These are phyloP conservation scores for Heliconius erato DNA, from an alignment of 2,888 invertebrate genomes.

Conservation along the genomic window DNA sequence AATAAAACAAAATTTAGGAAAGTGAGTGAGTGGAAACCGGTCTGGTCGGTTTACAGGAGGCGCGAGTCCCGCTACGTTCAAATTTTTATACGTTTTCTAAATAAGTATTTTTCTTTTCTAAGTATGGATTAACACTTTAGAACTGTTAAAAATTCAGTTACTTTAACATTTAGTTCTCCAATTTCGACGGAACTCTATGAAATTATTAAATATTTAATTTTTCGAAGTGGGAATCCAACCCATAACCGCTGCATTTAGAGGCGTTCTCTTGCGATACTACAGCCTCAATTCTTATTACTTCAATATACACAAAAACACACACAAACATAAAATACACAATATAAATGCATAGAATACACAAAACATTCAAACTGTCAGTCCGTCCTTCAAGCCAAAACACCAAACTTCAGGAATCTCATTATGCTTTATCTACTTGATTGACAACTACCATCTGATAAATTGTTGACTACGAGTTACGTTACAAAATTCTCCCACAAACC, in stretches of 20 bases:
- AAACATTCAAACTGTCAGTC: conserved; percentile 38
- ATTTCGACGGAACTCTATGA: background rate
- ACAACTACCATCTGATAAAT: conserved; percentile 41
- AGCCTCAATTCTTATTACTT: too few relatives aligned
- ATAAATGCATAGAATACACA: background rate
- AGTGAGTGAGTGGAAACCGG: too few relatives aligned
- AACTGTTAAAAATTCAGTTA: too few relatives aligned
- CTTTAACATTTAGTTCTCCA: background rate
- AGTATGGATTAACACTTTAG: too few relatives aligned
- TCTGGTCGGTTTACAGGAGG: too few relatives aligned
- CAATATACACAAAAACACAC: background rate
- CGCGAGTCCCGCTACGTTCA: too few relatives aligned
- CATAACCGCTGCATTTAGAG: too few relatives aligned
- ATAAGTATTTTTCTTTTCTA: too few relatives aligned
- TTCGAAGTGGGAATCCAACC: too few relatives aligned
- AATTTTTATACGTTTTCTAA: too few relatives aligned
- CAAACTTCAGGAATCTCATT: conserved; percentile 47
- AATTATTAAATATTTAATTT: background rate
- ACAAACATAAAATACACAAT: background rate
- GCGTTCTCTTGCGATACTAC: too few relatives aligned
- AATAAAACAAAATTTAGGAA: too few relatives aligned
- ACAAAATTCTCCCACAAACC: conserved; percentile 8
- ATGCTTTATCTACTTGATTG: conserved; percentile 45
- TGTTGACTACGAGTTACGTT: conserved; percentile 23
- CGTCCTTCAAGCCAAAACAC: conserved; percentile 28